phyloP scores from a whole-genome alignment of 2,888 invertebrate species.

The Drosophila rellima region DNA sequence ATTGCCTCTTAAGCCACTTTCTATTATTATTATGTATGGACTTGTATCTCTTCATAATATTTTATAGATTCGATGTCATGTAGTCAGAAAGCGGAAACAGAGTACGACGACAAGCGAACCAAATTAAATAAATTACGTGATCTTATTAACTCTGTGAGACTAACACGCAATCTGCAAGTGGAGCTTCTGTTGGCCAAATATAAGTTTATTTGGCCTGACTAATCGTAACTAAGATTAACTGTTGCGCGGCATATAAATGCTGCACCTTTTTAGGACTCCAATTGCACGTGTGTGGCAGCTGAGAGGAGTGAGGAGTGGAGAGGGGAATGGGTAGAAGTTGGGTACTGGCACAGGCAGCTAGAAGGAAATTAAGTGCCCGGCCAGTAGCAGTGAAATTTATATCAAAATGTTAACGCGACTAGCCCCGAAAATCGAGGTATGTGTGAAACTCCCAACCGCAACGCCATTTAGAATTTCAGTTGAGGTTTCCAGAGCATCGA shows the following conservation, averaged over 20 bases:
- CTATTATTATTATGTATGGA: constrained; percentile 11
- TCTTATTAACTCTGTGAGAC: constrained; percentile 73
- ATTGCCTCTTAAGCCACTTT: neutral
- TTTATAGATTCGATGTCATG: neutral
- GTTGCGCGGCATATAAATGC: constrained; percentile 70
- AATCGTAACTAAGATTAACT: constrained; percentile 79
- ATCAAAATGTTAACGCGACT: constrained; percentile 68
- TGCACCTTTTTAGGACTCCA: constrained; percentile 38
- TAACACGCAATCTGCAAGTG: constrained; percentile 21
- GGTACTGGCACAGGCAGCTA: neutral
- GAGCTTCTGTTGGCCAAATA: constrained; percentile 49
- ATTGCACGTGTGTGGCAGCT: constrained; percentile 50
- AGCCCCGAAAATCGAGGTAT: constrained; percentile 45
- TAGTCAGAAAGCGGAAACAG: constrained; percentile 3
- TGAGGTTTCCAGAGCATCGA: neutral
- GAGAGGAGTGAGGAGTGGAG: constrained; percentile 25
- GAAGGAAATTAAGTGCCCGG: constrained; percentile 68
- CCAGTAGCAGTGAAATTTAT: constrained; percentile 66
- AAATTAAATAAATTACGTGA: constrained; percentile 79
- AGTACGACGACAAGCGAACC: constrained; percentile 25
- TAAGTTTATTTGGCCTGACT: constrained; percentile 73
- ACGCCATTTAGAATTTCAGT: neutral
- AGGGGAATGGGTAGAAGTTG: neutral
- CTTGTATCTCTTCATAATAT: neutral
- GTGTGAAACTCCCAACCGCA: constrained; percentile 1